phyloP scores from a whole-genome alignment of 2,797 vertebrate species.

The Myripristis murdjan region DNA sequence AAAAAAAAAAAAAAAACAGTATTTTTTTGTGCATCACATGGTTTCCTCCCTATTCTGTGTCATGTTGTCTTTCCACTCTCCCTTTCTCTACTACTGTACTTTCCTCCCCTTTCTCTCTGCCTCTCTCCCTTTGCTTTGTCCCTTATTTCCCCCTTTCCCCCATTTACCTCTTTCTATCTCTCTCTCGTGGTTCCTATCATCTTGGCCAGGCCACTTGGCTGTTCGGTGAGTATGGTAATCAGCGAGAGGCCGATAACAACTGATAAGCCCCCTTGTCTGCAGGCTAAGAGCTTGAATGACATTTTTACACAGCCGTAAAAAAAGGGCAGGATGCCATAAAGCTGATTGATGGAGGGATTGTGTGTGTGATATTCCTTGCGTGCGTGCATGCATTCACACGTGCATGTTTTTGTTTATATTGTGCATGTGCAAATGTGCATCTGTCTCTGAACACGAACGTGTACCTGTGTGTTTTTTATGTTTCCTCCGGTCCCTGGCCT shows the following conservation, averaged over 20 bases:
- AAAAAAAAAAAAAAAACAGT: too few species aligned
- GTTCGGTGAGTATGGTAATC: constrained; percentile 73
- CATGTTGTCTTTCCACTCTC: background rate
- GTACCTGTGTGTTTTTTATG: background rate
- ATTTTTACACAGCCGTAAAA: constrained; percentile 72
- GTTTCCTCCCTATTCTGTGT: too few species aligned
- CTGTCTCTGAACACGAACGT: constrained; percentile 28
- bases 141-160: constrained; percentile 72
- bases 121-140: background rate
- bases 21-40: too few species aligned
- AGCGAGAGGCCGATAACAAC: constrained; percentile 86
- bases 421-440: constrained; percentile 54
- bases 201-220: constrained; percentile 65
- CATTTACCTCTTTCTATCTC: constrained; percentile 72
- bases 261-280: constrained; percentile 79
- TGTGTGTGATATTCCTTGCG: constrained; percentile 27
- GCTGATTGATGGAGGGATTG: constrained; percentile 44
- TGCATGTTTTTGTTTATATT: background rate
- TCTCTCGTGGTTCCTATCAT: constrained; percentile 83
- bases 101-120: constrained; percentile 2
- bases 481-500: background rate
- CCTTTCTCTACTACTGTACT: constrained; percentile 18
- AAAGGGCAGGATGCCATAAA: constrained; percentile 57
- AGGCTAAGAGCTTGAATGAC: constrained; percentile 64
- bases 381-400: constrained; percentile 38